phyloP scores from a whole-genome alignment of 2,797 vertebrate genomes.

The Peromyscus attwateri region DNA sequence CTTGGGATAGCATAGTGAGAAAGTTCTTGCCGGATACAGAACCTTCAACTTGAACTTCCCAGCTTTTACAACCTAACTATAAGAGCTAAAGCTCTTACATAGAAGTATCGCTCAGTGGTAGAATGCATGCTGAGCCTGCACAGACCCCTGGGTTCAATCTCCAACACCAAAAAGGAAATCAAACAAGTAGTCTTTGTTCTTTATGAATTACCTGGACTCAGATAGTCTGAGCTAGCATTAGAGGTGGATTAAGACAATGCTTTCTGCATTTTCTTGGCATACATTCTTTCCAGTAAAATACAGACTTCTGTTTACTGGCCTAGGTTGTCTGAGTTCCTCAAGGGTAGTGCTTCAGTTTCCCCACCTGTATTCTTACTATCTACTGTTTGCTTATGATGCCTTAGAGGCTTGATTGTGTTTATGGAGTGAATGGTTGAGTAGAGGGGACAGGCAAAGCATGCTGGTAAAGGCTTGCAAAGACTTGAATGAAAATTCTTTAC shows the following conservation, averaged over 20 bases:
- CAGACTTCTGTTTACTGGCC: neutral
- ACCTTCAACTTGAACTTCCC: neutral
- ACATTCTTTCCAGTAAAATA: neutral
- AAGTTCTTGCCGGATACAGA: neutral
- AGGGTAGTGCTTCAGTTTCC: neutral
- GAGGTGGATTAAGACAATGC: neutral
- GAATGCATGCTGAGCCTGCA: neutral
- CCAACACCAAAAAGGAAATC: neutral
- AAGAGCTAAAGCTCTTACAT: neutral
- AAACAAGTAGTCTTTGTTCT: neutral
- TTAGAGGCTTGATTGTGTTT: neutral
- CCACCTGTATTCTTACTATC: neutral
- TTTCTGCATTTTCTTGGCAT: neutral
- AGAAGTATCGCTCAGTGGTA: neutral
- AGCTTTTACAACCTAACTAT: neutral
- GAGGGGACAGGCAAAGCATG: neutral
- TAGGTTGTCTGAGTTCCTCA: neutral
- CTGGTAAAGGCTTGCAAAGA: neutral
- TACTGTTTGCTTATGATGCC: neutral
- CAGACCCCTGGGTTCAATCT: neutral
- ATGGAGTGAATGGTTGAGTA: neutral
- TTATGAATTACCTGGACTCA: neutral
- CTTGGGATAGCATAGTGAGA: neutral
- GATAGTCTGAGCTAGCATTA: neutral
- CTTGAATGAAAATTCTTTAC: conserved; percentile 61